Evolutionary conservation across 2,113 vertebrate species (phyloP).

Genomic region (Osmerus mordax): DNA sequence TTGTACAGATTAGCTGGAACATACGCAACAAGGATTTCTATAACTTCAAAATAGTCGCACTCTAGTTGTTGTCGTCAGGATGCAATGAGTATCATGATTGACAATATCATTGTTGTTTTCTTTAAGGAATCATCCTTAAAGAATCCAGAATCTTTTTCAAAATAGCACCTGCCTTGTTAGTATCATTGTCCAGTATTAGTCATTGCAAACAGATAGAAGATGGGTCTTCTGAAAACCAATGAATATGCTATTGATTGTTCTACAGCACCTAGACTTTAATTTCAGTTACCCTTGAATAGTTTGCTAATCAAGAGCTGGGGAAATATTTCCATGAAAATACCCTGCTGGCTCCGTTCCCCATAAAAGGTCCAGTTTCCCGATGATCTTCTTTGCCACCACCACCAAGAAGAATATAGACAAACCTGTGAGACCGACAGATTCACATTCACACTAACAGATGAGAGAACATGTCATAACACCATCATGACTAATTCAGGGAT

Average conservation of each 20-base stretch:
- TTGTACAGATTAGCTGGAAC: conserved; percentile 63
- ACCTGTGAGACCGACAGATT: conserved; percentile 38
- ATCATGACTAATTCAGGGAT: conserved; percentile 57
- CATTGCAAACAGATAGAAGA: too few species aligned
- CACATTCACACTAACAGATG: conserved; percentile 46
- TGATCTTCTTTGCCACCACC: background rate
- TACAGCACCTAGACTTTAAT: too few species aligned
- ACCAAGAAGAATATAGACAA: background rate
- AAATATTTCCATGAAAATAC: background rate
- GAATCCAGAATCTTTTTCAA: too few species aligned
- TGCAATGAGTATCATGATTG: background rate
- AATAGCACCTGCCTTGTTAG: too few species aligned
- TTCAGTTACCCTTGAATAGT: too few species aligned
- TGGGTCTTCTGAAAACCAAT: background rate
- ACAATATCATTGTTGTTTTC: conserved; percentile 18
- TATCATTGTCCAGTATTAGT: too few species aligned
- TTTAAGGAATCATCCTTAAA: background rate
- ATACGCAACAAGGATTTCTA: conserved; percentile 47
- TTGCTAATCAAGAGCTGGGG: too few species aligned
- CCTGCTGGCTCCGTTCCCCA: conserved; percentile 2
- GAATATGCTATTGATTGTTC: too few species aligned
- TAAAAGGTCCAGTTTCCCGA: background rate
- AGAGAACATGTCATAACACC: conserved; percentile 56
- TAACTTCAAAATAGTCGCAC: conserved; percentile 56
- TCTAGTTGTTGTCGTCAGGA: conserved; percentile 12